These are phyloP conservation scores for Propsilocerus akamusi DNA, from an alignment of 1,140 invertebrate genomes.

Conservation along the genomic window DNA sequence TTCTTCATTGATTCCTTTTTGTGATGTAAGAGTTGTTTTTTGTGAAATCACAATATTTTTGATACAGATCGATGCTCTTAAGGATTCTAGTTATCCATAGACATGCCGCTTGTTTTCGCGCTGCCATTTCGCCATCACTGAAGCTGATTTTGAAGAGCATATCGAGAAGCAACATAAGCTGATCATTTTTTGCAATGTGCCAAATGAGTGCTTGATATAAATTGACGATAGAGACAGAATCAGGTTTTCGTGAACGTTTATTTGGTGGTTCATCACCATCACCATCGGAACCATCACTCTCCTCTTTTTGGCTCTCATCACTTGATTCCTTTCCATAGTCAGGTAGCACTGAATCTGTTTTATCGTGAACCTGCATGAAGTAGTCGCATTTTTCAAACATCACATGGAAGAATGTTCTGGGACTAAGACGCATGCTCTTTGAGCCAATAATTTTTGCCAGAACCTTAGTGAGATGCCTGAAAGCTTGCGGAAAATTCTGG, in stretches of 20 bases:
- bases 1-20: conserved; percentile 7
- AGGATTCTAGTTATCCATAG: background rate
- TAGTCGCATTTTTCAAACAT: background rate
- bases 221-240: background rate
- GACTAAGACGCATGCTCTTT: background rate
- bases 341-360: conserved; percentile 9
- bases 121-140: background rate
- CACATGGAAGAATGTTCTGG: background rate
- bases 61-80: background rate
- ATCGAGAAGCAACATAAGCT: background rate
- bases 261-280: too few species aligned
- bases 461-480: background rate
- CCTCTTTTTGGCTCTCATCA: too few species aligned
- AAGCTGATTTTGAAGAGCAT: background rate
- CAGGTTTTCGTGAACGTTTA: background rate
- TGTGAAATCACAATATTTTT: background rate
- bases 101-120: background rate
- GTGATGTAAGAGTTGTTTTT: background rate
- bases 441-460: background rate
- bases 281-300: too few species aligned
- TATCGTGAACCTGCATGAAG: background rate
- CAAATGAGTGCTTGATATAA: background rate
- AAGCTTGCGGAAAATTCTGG: background rate
- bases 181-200: background rate
- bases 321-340: too few species aligned